Evolutionary conservation across 2,888 invertebrate genomes (phyloP).

Genomic region (Volucella bombylans): DNA sequence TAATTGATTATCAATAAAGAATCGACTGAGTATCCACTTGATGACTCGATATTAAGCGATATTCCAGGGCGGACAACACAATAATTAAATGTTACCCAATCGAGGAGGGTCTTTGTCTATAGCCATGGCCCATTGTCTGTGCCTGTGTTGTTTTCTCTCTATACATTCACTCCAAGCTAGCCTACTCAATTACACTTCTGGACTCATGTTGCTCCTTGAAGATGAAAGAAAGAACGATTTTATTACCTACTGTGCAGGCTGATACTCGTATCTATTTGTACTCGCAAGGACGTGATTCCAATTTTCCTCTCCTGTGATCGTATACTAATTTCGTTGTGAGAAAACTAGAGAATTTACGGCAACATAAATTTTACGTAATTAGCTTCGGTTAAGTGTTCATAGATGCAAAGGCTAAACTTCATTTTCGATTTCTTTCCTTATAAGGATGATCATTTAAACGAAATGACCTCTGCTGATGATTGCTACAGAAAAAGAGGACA

Average conservation of each 20-base stretch:
- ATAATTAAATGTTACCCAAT: constrained; percentile 55
- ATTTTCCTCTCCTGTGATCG: background rate
- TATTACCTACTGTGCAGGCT: background rate
- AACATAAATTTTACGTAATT: constrained; percentile 39
- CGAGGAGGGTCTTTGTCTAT: constrained; percentile 27
- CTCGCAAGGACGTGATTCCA: constrained; percentile 11
- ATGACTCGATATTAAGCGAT: constrained; percentile 50
- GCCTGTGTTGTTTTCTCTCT: background rate
- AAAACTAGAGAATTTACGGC: background rate
- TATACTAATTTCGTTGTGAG: constrained; percentile 16
- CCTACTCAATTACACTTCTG: constrained; percentile 34
- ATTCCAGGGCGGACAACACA: constrained; percentile 34
- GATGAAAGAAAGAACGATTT: background rate
- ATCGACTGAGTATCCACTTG: constrained; percentile 44
- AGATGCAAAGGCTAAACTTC: constrained; percentile 14
- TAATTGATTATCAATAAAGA: constrained; percentile 53
- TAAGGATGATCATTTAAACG: constrained; percentile 4
- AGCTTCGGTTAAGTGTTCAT: constrained; percentile 18
- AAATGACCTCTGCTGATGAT: too few species aligned
- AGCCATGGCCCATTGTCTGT: background rate
- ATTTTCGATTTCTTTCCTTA: constrained; percentile 9
- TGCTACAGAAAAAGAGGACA: background rate
- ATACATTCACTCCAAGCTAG: constrained; percentile 1
- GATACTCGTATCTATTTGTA: background rate
- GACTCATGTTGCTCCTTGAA: background rate